Base-by-base conservation (phyloP, 2,113 vertebrate species). In the Trematomus loennbergii region DNA sequence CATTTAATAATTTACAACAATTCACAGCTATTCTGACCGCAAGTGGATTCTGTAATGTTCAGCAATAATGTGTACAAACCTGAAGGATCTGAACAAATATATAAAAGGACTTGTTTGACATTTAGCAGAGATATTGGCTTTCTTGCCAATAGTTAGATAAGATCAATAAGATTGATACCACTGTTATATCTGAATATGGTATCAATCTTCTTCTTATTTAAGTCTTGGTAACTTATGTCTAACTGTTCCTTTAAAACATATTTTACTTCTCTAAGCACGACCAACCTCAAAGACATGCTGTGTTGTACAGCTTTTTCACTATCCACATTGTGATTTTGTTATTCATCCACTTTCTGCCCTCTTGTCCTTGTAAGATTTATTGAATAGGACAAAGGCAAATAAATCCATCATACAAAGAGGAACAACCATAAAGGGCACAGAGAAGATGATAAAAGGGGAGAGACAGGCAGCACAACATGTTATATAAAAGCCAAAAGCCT, bases 361-460 rank as follows among this genome's bases (percentile, higher is more conserved):
- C 46, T 55, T 81, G 49, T 66, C 65, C 70, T 66, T 53, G 55
- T 61, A 69, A 64, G 75, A 64, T 20, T 72, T 58, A 88, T 40
- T 72, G 79, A 82, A 84, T 60, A 85, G 83, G 72, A 72, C 77
- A 89, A 78, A 88, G 77, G 74, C 75, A 80, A 33, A 74, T 83
- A 88, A 80, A 88, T 89, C 87, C 85, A 84, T 92, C 78, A 67
- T 83, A 70, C 75, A 64, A 79, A 72, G 33, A 70, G 72, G 75
- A 85, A 40, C 61, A 48, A 72, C 59, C 50, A 64, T 82, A 89
- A 89, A 92, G 86, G 84, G 90, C 83, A 90, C 81, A 12, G 45
- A 46, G 12, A 68, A 46, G 29, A 65, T 87, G 86, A 91, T 78
- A 77, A 65, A 89, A 89, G 72, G 60, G 86, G 79, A 79, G 82